Evolutionary conservation across 1,140 invertebrate species (phyloP), one percentile per base, ranked within the genome.

Genomic region (Schlechtendalia chinensis): DNA sequence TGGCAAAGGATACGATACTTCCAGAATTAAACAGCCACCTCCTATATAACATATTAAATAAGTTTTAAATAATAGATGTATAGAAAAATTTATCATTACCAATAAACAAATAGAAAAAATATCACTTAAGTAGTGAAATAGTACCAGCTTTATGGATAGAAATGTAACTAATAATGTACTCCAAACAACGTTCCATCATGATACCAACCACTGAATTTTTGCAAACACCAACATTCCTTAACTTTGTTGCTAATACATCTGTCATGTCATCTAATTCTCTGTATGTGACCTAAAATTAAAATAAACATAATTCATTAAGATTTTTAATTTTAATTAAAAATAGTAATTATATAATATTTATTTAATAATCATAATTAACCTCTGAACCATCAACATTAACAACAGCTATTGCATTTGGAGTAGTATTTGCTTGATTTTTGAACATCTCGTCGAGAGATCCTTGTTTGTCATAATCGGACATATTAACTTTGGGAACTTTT

Each of bases 81-180:
- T 53, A n/a, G 1, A 29, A 72, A 2, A 27, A 56, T 32, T 14
- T 65, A 32, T 5, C 11, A 56, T 77, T 39, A 45, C 5, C 0
- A 58, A 39, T 17, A 32, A 81, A 54, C 10, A 17, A 50, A 47
- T 24, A 24, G 47, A n/a, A 10, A 65, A 19, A 39, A 58, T 58
- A 22, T 58, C 6, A 65, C 11, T 53, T 27, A 47, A 27, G 5
- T 5, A 16, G 45, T 53, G 27, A 24, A 17, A 6, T 5, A 14
- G 67, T 80, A 84, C 83, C 84, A 86, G 88, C 86, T 85, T 88
- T 88, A 5, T 88, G 83, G 56, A 87, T 87, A 19, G 86, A 86
- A 81, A 89, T 87, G 80, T 89, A 88, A 32, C 85, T 82, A n/a
- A 87, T 81, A 14, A 84, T 83, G 80, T 85, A 87, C 65, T 87